These are phyloP conservation scores for Zele albiditarsus DNA, from an alignment of 2,888 invertebrate genomes.

Conservation along the genomic window DNA sequence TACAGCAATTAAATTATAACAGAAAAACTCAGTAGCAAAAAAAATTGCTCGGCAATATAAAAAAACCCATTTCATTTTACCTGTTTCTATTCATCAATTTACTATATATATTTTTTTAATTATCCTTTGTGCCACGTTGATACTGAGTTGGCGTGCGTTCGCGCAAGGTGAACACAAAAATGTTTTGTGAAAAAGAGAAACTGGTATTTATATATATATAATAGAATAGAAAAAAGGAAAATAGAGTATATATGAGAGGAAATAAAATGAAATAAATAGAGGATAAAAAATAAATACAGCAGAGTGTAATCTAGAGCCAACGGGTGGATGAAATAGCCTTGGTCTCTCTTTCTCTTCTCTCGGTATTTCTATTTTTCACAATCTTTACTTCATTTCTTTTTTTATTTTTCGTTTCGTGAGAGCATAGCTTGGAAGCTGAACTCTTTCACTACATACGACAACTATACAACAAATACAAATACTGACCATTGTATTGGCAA, in stretches of 20 bases:
- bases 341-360: constrained; percentile 4
- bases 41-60: no score
- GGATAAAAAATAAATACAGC: constrained; percentile 27
- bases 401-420: constrained; percentile 17
- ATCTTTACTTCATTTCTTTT: constrained; percentile 1
- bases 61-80: no score
- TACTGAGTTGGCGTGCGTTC: neutral
- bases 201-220: neutral
- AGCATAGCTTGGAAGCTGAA: constrained; percentile 25
- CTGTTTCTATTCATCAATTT: constrained; percentile 2
- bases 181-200: neutral
- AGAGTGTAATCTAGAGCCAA: constrained; percentile 49
- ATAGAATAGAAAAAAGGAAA: neutral
- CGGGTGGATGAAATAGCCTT: constrained; percentile 24
- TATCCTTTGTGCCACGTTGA: neutral
- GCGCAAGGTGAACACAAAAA: neutral
- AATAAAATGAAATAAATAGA: neutral
- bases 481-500: constrained; percentile 78
- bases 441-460: neutral
- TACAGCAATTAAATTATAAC: no score
- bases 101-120: neutral
- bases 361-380: neutral
- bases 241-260: neutral
- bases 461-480: constrained; percentile 12
- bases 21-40: no score